Evolutionary conservation across 2,113 vertebrate genomes (phyloP), one percentile per base, ranked within the genome.

Genomic region (Corapipo altera): DNA sequence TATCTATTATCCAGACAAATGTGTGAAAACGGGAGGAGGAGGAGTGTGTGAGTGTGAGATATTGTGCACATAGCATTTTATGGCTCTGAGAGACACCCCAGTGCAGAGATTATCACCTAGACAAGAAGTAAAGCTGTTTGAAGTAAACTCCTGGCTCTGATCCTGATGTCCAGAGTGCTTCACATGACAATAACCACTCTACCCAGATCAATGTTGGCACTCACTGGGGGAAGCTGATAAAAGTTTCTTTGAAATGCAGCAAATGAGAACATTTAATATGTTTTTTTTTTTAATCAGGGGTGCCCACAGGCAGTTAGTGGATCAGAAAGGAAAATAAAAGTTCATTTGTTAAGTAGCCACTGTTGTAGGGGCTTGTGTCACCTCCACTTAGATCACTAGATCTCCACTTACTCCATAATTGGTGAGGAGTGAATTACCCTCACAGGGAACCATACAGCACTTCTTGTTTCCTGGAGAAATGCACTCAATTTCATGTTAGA

Each of bases 391-490:
- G 35, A 81, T 59, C 27, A 48, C 65, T 61, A 64, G 32, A 58
- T 61, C 5, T 28, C 7, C 32, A 73, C 14, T 64, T 48, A 77
- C 17, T 7, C 30, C 37, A 39, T 4, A 77, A 11, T 4, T 59
- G n/a, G 4, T 37, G 43, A 85, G 21, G 51, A 77, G 1, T 15
- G 19, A 78, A 61, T 54, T 39, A n/a, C 15, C 20, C 22, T 62
- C 24, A 19, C 4, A 20, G 15, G 23, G 5, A 69, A 3, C 13
- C 37, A 24, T 32, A n/a, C 1, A 85, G 12, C 6, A 37, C 6
- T 70, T 51, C n/a, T 78, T 37, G 70, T 92, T 83, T 95, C 73
- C 49, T 65, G 37, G 30, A 89, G 54, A 89, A 82, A 78, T 61
- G 8, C 7, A 28, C 49, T 55, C 67, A 30, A 17, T 86, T 92